A percentile compares a stretch with the other conserved stretches of the same genome.
These are phyloP conservation scores for Entelurus aequoreus DNA, from an alignment of 2,113 vertebrate species.

Conservation along the genomic window DNA sequence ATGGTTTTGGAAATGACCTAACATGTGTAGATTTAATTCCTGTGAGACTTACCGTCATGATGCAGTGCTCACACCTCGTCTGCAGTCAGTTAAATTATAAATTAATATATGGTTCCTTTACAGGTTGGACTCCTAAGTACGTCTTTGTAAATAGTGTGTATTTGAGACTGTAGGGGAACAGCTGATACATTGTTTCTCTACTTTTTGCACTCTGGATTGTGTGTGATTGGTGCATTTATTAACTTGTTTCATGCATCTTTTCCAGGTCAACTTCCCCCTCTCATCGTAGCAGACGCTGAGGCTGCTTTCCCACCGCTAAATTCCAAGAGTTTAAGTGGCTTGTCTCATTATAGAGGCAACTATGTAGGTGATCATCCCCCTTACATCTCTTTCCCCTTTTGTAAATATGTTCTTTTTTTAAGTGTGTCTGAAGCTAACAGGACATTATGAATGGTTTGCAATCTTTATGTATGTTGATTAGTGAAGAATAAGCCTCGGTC, in stretches of 20 bases:
- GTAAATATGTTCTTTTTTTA: constrained; percentile 95
- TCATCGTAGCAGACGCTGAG: constrained; percentile 95
- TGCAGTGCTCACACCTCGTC: background rate
- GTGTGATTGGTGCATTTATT: constrained; percentile 46
- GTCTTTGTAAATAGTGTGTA: background rate
- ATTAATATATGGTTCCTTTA: background rate
- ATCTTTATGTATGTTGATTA: constrained; percentile 78
- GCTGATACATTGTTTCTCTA: background rate
- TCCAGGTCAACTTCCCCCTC: constrained; percentile 89
- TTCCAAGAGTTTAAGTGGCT: constrained; percentile 99
- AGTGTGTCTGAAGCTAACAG: constrained; percentile 80
- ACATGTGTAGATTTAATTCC: constrained; percentile 4
- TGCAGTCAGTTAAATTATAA: constrained; percentile 14
- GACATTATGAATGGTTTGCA: constrained; percentile 74
- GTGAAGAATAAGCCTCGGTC: constrained; percentile 76
- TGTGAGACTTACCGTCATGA: background rate
- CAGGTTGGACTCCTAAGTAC: background rate
- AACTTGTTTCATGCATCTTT: constrained; percentile 47
- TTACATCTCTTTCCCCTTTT: constrained; percentile 52
- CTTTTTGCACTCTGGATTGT: constrained; percentile 16
- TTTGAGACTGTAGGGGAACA: constrained; percentile 2
- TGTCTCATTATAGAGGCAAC: constrained; percentile 99
- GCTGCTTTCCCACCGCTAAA: constrained; percentile 83
- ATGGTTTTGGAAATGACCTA: constrained; percentile 4
- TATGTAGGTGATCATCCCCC: constrained; percentile 91